These are phyloP conservation scores for Cyanistes caeruleus DNA, from an alignment of 2,113 vertebrate species.

Conservation along the genomic window DNA sequence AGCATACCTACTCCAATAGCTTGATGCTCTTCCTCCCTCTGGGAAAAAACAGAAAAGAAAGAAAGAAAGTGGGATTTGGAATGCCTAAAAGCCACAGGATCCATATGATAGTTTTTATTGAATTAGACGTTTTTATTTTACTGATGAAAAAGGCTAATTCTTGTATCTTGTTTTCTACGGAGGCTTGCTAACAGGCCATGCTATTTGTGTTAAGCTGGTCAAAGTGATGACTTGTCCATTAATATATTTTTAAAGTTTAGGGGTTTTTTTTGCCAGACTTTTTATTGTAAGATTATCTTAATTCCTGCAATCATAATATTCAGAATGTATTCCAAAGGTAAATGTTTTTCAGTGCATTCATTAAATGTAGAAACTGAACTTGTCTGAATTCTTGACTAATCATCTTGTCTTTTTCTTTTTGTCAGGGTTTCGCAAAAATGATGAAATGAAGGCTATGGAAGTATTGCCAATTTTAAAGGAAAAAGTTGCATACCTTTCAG, in stretches of 20 bases:
- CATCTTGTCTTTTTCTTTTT: constrained; percentile 18
- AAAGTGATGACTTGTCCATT: not conserved
- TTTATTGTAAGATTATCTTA: not conserved
- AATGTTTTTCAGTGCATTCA: not conserved
- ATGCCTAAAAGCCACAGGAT: not conserved
- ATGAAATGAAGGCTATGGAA: constrained; percentile 97
- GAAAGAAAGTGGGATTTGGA: not conserved
- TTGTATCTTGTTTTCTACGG: not conserved
- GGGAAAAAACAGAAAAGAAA: not conserved
- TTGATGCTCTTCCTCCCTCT: not conserved
- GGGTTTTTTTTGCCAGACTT: not conserved
- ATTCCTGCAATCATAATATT: not conserved
- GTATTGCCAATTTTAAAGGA: constrained; percentile 97
- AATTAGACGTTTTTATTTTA: not conserved
- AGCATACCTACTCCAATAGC: not conserved
- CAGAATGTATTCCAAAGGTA: not conserved
- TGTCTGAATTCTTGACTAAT: not conserved
- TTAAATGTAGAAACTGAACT: not conserved
- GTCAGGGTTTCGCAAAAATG: constrained; percentile 96
- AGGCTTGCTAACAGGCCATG: not conserved
- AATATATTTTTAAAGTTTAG: not conserved
- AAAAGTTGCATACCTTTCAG: constrained; percentile 97
- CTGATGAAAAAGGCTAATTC: not conserved
- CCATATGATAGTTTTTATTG: not conserved
- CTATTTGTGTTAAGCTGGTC: not conserved